phyloP scores from a whole-genome alignment of 2,888 invertebrate species.

The Melieria omissa region DNA sequence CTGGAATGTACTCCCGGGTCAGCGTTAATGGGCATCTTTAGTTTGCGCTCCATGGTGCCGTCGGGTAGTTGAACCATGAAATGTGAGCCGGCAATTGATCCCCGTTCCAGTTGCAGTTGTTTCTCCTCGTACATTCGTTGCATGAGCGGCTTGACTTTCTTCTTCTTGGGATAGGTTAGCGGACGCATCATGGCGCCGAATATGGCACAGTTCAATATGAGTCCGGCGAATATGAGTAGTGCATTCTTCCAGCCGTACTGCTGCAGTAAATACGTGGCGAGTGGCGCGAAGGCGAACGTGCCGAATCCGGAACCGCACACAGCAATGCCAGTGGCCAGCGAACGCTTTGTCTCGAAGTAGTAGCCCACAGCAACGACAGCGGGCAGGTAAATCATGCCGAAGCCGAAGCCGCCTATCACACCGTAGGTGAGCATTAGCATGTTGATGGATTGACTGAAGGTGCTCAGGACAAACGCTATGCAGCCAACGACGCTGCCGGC shows the following conservation, averaged over 20 bases:
- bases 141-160: constrained; percentile 78
- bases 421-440: constrained; percentile 95
- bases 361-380: constrained; percentile 97
- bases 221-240: constrained; percentile 89
- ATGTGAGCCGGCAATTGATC: constrained; percentile 88
- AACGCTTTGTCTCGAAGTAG: constrained; percentile 95
- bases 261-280: constrained; percentile 82
- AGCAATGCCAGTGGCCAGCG: constrained; percentile 93
- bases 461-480: constrained; percentile 85
- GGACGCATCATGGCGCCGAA: constrained; percentile 74
- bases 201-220: constrained; percentile 90
- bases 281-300: constrained; percentile 94
- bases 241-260: constrained; percentile 90
- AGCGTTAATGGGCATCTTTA: constrained; percentile 90
- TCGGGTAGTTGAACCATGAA: constrained; percentile 90
- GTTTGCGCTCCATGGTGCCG: constrained; percentile 88
- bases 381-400: constrained; percentile 93
- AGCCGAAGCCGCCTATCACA: constrained; percentile 91
- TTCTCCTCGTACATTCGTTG: constrained; percentile 95
- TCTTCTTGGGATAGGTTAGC: constrained; percentile 66
- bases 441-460: constrained; percentile 86
- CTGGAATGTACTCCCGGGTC: constrained; percentile 95
- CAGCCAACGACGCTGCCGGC: constrained; percentile 89
- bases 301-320: constrained; percentile 97
- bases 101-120: constrained; percentile 88